Evolutionary conservation across 2,888 invertebrate genomes (phyloP).

Genomic region (Oscheius sp.): DNA sequence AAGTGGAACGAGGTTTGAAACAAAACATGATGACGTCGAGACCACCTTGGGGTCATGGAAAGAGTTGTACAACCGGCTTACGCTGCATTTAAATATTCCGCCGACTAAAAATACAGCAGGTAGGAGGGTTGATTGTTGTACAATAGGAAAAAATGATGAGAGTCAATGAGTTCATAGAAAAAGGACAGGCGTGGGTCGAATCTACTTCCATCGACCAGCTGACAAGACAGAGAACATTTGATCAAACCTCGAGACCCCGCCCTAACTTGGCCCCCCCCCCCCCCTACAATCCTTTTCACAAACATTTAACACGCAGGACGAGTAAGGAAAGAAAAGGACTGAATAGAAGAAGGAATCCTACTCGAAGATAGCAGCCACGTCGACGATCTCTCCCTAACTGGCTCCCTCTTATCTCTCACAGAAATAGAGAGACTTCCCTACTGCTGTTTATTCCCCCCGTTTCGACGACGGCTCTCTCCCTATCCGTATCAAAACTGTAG

Average conservation of each 20-base stretch:
- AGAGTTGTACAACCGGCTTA: not conserved
- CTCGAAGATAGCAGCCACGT: too few species aligned
- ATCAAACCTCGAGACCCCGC: too few species aligned
- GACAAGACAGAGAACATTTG: too few species aligned
- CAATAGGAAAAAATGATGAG: too few species aligned
- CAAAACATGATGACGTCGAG: not conserved
- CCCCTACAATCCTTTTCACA: conserved; percentile 13
- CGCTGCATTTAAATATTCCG: not conserved
- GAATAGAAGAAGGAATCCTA: not conserved
- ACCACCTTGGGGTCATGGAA: not conserved
- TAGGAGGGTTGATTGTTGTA: too few species aligned
- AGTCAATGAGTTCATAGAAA: too few species aligned
- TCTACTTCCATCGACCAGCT: too few species aligned
- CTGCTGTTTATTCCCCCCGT: conserved; percentile 14
- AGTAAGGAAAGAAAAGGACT: not conserved
- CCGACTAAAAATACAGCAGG: not conserved
- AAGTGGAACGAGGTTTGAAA: not conserved
- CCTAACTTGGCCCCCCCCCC: conserved; percentile 22
- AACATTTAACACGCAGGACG: not conserved
- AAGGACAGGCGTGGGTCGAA: too few species aligned
- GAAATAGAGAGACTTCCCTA: conserved; percentile 20
- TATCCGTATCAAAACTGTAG: not conserved
- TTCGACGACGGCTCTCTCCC: conserved; percentile 2
- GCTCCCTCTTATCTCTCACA: conserved; percentile 3
- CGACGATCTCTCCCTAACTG: not conserved